A percentile compares a stretch with the other conserved stretches of the same genome.
Conservation (phyloP, 35 echinoderm and acorn worm species). For the Strongylocentrotus purpuratus region DNA sequence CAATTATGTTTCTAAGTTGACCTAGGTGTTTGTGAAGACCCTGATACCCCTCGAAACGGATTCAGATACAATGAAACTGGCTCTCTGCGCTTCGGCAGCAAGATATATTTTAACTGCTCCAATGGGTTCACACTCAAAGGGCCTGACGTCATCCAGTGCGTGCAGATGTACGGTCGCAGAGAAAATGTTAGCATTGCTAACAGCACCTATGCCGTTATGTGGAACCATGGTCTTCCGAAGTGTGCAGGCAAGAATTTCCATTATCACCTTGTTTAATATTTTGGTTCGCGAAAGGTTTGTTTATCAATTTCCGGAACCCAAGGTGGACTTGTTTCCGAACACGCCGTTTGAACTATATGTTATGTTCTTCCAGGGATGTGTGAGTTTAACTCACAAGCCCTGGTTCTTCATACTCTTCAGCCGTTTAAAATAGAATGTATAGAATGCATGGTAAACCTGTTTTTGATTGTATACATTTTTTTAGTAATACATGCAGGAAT, state of each 20-base stretch:
- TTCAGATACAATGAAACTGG: background rate
- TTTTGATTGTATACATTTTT: too few relatives aligned
- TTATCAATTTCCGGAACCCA: too few relatives aligned
- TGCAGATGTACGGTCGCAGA: background rate
- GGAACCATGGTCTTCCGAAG: background rate
- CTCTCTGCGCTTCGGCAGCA: background rate
- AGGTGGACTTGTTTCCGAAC: too few relatives aligned
- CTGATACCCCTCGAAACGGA: background rate
- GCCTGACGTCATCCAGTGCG: background rate
- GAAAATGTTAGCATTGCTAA: background rate
- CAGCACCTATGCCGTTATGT: background rate
- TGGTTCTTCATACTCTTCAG: too few relatives aligned
- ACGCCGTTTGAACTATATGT: too few relatives aligned
- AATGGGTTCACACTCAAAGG: background rate
- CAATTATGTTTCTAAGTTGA: background rate
- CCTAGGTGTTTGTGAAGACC: background rate
- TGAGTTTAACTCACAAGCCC: too few relatives aligned
- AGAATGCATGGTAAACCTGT: too few relatives aligned
- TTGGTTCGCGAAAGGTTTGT: too few relatives aligned
- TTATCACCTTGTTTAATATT: too few relatives aligned
- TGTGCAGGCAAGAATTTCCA: background rate
- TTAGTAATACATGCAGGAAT: too few relatives aligned
- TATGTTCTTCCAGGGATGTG: too few relatives aligned
- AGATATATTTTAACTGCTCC: background rate
- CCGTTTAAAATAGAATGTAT: too few relatives aligned